Evolutionary conservation across 1,140 invertebrate genomes (phyloP).

Genomic region (Camponotus floridanus): DNA sequence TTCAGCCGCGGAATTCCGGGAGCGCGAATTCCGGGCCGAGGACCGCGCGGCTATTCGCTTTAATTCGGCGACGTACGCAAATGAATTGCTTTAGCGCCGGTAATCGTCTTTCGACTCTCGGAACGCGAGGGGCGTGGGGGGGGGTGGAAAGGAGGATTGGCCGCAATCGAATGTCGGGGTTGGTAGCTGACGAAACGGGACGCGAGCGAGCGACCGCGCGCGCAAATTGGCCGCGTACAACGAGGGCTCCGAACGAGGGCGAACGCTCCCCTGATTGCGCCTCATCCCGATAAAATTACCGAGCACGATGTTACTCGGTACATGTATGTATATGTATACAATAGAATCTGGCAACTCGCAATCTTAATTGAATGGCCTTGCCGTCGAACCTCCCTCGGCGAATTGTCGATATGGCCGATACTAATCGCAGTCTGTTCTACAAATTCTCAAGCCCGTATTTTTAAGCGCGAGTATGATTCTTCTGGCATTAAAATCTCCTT

Average conservation of each 20-base stretch:
- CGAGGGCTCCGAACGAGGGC: neutral
- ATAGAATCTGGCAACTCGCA: neutral
- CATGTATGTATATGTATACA: no score
- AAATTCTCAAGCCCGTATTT: neutral
- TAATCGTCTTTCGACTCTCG: conserved; percentile 68
- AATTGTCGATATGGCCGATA: neutral
- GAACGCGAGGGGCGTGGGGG: conserved; percentile 21
- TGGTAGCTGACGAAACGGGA: conserved; percentile 56
- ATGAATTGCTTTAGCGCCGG: conserved; percentile 74
- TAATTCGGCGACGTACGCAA: conserved; percentile 67
- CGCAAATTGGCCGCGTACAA: conserved; percentile 35
- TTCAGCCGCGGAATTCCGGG: conserved; percentile 18
- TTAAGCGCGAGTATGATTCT: no score
- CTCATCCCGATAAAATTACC: conserved; percentile 32
- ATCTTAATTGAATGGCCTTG: neutral
- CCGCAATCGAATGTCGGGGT: conserved; percentile 68
- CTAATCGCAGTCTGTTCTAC: neutral
- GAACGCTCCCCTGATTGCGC: conserved; percentile 1
- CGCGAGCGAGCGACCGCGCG: neutral
- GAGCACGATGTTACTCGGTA: neutral
- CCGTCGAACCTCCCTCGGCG: neutral
- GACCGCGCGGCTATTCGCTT: conserved; percentile 64
- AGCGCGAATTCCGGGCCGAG: neutral
- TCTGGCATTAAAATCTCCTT: neutral
- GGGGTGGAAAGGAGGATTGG: conserved; percentile 22